A percentile compares a stretch with the other conserved stretches of the same genome.
Conservation (phyloP, 2,888 invertebrate genomes). For the Drosophila monieri region DNA sequence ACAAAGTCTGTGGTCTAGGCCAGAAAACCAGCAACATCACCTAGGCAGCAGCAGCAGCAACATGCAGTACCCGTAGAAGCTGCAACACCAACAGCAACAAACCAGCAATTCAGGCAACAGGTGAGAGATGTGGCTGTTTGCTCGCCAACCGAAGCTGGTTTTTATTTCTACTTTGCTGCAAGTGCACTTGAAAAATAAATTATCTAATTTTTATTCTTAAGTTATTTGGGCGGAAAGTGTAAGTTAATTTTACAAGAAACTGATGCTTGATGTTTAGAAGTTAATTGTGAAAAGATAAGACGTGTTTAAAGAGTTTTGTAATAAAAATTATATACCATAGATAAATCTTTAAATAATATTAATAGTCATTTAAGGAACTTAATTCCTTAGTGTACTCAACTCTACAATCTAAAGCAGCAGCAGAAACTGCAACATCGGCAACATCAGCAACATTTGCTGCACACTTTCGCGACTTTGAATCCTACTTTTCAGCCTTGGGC, state of each 20-base stretch:
- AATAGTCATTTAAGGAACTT: no score
- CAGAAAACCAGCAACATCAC: constrained; percentile 59
- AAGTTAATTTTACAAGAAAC: no score
- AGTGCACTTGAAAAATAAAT: constrained; percentile 5
- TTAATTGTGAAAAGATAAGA: no score
- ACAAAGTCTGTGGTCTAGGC: constrained; percentile 66
- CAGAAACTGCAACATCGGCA: constrained; percentile 50
- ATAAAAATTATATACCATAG: no score
- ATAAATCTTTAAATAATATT: not conserved
- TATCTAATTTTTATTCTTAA: not conserved
- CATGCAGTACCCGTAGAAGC: constrained; percentile 48
- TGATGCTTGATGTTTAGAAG: no score
- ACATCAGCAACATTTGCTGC: constrained; percentile 63
- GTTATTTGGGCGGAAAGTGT: no score
- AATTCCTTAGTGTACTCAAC: constrained; percentile 26
- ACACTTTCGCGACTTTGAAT: constrained; percentile 49
- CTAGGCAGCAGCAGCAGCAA: constrained; percentile 12
- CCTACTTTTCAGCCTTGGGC: constrained; percentile 34
- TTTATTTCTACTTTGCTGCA: constrained; percentile 45
- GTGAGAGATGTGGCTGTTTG: constrained; percentile 66
- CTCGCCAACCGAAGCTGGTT: constrained; percentile 75
- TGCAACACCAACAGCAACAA: constrained; percentile 39
- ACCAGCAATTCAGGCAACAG: constrained; percentile 53
- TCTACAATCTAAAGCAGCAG: constrained; percentile 51
- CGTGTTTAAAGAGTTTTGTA: no score